phyloP scores from a whole-genome alignment of 2,888 invertebrate genomes.

The Lycaena phlaeas region DNA sequence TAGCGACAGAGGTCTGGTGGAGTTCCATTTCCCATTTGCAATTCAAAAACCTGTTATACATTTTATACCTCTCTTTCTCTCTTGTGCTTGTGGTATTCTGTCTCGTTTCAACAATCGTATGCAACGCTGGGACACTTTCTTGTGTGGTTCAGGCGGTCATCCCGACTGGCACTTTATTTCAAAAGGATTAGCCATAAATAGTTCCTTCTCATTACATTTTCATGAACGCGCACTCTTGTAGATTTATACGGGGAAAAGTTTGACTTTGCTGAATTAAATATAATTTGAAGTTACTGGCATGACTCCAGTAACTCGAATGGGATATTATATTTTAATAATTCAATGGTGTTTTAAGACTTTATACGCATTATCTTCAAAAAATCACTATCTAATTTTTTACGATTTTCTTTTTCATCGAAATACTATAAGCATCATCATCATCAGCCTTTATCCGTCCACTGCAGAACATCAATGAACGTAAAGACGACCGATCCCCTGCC shows the following conservation, averaged over 20 bases:
- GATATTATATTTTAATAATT: not conserved
- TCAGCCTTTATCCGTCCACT: no score
- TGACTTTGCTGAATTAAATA: conserved; percentile 69
- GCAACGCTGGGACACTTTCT: conserved; percentile 40
- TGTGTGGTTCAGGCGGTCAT: conserved; percentile 45
- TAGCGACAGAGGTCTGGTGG: conserved; percentile 40
- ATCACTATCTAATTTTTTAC: no score
- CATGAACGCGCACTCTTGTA: conserved; percentile 60
- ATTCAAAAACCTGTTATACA: conserved; percentile 53
- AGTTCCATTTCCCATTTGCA: conserved; percentile 64
- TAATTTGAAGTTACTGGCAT: conserved; percentile 47
- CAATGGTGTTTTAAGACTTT: no score
- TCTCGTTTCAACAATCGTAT: no score
- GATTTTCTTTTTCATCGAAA: no score
- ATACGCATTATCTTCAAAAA: no score
- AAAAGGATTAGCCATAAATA: conserved; percentile 71
- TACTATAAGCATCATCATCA: no score
- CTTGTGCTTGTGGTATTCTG: no score
- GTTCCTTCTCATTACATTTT: conserved; percentile 67
- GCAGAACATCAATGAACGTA: no score
- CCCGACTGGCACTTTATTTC: conserved; percentile 56
- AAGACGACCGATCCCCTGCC: no score
- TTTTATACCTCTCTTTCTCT: conserved; percentile 30
- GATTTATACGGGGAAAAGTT: conserved; percentile 68
- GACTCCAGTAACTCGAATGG: no score